Percentiles rank a stretch among this genome's conserved stretches.
Conservation (phyloP, 2,797 vertebrate species). For the Neosalanx taihuensis region DNA sequence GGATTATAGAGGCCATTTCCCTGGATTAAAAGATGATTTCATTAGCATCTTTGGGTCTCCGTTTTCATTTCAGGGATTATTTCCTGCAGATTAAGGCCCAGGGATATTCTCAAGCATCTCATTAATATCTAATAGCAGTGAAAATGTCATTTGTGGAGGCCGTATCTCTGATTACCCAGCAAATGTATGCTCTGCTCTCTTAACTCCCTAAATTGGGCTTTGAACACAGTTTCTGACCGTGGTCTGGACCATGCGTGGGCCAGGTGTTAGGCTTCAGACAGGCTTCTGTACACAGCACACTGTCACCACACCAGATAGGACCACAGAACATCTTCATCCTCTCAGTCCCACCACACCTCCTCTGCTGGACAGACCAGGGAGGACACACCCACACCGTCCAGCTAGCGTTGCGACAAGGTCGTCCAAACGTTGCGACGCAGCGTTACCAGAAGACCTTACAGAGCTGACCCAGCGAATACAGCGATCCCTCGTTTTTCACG, state of each 20-base stretch:
- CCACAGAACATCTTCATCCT: too few species aligned
- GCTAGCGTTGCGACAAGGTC: too few species aligned
- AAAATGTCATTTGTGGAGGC: constrained; percentile 70
- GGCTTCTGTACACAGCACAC: too few species aligned
- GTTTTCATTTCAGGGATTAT: constrained; percentile 78
- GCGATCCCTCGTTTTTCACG: too few species aligned
- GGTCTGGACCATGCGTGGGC: constrained; percentile 41
- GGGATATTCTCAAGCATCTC: constrained; percentile 72
- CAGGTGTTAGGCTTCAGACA: constrained; percentile 2
- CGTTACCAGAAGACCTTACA: too few species aligned
- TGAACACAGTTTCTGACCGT: constrained; percentile 54
- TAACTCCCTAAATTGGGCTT: constrained; percentile 62
- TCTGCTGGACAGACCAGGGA: too few species aligned
- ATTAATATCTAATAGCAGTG: constrained; percentile 74
- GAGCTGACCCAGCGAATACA: too few species aligned
- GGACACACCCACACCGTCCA: too few species aligned
- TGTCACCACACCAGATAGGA: too few species aligned
- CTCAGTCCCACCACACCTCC: too few species aligned
- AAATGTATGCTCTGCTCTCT: constrained; percentile 67
- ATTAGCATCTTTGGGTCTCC: constrained; percentile 75
- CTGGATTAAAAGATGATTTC: constrained; percentile 78
- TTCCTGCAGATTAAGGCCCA: constrained; percentile 72
- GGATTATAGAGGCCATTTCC: constrained; percentile 66
- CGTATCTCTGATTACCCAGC: constrained; percentile 70
- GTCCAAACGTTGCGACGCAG: too few species aligned